These are phyloP conservation scores for Cecidostiba fungosa DNA, from an alignment of 2,888 invertebrate species.

Conservation along the genomic window DNA sequence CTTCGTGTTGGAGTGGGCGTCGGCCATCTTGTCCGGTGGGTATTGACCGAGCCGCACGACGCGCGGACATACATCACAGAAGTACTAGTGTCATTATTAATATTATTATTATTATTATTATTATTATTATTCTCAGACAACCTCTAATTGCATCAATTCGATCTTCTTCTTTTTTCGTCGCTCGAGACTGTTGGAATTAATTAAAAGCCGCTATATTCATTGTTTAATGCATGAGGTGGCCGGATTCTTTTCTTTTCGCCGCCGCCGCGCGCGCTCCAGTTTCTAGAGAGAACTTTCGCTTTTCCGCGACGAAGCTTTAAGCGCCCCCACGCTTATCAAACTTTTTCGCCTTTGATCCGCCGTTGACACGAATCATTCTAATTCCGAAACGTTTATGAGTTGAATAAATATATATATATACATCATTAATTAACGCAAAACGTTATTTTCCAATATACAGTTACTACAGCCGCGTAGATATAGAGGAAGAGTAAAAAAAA, in stretches of 20 bases:
- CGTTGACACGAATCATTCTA: neutral
- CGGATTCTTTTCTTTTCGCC: neutral
- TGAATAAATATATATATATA: neutral
- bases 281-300: conserved; percentile 35
- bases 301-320: conserved; percentile 11
- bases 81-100: too few species aligned
- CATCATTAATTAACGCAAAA: neutral
- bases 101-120: too few species aligned
- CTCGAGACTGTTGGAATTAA: neutral
- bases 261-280: conserved; percentile 6
- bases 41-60: conserved; percentile 79
- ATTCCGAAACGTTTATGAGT: too few species aligned
- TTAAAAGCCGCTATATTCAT: neutral
- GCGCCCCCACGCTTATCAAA: neutral
- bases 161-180: too few species aligned
- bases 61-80: neutral
- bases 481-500: neutral
- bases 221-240: conserved; percentile 32
- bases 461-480: neutral
- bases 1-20: conserved; percentile 75
- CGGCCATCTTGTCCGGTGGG: conserved; percentile 81
- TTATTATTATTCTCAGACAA: too few species aligned
- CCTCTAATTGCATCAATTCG: conserved; percentile 59
- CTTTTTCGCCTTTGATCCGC: neutral
- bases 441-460: neutral